These are phyloP conservation scores for Tetanocera ferruginea DNA, from an alignment of 2,888 invertebrate species.

Conservation along the genomic window DNA sequence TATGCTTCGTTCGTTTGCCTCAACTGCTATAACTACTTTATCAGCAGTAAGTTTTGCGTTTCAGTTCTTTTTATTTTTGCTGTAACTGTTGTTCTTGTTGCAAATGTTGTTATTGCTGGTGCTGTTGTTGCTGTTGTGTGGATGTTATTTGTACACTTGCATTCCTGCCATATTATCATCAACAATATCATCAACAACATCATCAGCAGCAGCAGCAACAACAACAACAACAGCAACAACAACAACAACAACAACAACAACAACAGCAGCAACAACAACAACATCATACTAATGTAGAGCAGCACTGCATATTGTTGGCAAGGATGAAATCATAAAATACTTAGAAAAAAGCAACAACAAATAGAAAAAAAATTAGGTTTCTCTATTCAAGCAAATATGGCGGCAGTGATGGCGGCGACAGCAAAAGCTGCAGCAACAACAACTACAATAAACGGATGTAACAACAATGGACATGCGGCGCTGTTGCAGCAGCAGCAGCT, in stretches of 20 bases:
- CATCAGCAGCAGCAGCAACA: not conserved
- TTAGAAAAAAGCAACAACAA: too few species aligned
- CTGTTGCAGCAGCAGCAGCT: not conserved
- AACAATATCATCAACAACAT: not conserved
- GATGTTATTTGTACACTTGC: not conserved
- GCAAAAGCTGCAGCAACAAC: not conserved
- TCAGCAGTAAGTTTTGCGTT: not conserved
- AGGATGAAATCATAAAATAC: not conserved
- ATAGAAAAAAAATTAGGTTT: not conserved
- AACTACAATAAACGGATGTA: not conserved
- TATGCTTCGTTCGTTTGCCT: not conserved
- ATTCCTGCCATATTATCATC: constrained; percentile 8
- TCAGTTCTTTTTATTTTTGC: not conserved
- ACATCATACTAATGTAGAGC: not conserved
- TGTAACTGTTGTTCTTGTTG: not conserved
- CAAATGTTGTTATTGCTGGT: not conserved
- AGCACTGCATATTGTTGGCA: not conserved
- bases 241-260: not conserved
- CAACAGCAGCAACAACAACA: not conserved
- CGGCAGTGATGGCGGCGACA: not conserved
- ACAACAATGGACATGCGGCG: not conserved
- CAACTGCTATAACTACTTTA: not conserved
- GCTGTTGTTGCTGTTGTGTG: not conserved
- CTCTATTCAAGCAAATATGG: constrained; percentile 11
- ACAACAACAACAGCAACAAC: not conserved